Evolutionary conservation across 1,140 invertebrate species (phyloP).

Genomic region (Plodia interpunctella): DNA sequence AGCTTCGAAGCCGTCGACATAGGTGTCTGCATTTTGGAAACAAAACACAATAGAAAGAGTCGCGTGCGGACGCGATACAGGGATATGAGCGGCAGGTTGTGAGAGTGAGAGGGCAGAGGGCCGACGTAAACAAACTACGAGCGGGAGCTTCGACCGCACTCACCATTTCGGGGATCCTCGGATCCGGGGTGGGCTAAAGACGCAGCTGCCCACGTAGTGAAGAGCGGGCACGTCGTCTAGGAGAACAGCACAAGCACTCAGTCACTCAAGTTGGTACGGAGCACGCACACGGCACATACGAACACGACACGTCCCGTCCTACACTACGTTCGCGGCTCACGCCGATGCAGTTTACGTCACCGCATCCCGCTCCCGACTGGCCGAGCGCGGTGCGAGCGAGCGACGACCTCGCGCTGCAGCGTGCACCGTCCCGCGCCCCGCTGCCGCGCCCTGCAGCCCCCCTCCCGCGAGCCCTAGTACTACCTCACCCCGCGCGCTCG

Average conservation of each 20-base stretch:
- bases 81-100: constrained; percentile 69
- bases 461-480: constrained; percentile 32
- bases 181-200: constrained; percentile 38
- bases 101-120: constrained; percentile 62
- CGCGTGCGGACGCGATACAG: constrained; percentile 63
- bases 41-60: constrained; percentile 74
- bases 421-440: constrained; percentile 61
- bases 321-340: constrained; percentile 71
- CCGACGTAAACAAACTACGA: constrained; percentile 74
- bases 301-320: constrained; percentile 68
- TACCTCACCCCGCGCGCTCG: constrained; percentile 38
- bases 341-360: constrained; percentile 75
- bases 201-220: constrained; percentile 65
- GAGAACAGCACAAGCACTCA: constrained; percentile 53
- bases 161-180: constrained; percentile 72
- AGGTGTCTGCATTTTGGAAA: constrained; percentile 74
- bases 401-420: constrained; percentile 73
- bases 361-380: constrained; percentile 76
- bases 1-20: constrained; percentile 58
- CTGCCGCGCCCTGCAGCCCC: constrained; percentile 35
- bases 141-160: constrained; percentile 73
- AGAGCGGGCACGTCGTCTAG: constrained; percentile 62
- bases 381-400: constrained; percentile 59
- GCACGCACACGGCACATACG: constrained; percentile 58
- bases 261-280: constrained; percentile 52